Conservation (phyloP, 2,797 vertebrate genomes). For the Ctenochaetus hawaiiensis region DNA sequence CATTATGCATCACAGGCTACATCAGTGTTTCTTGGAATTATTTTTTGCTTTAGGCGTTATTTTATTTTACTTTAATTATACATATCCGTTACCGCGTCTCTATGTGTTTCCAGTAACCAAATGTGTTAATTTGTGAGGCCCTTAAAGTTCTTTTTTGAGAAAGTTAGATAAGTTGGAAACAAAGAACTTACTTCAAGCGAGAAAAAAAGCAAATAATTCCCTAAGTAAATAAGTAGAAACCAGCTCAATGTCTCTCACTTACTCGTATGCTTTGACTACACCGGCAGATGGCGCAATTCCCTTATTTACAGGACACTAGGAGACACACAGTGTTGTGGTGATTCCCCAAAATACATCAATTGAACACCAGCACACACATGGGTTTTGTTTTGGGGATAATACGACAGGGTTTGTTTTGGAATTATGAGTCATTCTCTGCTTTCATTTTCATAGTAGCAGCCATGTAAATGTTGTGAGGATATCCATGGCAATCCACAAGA, state of each 20-base stretch:
- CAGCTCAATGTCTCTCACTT: neutral
- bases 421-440: constrained; percentile 15
- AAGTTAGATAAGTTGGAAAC: neutral
- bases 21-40: neutral
- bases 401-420: neutral
- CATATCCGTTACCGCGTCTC: neutral
- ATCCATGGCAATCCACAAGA: constrained; percentile 46
- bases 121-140: neutral
- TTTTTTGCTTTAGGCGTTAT: neutral
- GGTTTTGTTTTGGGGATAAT: neutral
- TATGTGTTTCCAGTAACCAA: neutral
- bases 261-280: neutral
- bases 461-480: constrained; percentile 47
- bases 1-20: neutral
- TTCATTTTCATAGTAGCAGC: neutral
- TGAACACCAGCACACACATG: neutral
- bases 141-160: neutral
- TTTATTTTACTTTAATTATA: neutral
- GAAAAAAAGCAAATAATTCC: neutral
- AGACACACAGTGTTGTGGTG: neutral
- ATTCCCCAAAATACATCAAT: neutral
- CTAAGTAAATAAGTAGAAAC: neutral
- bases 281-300: constrained; percentile 54
- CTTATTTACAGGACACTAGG: neutral
- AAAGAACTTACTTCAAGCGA: neutral